Conservation (phyloP, 2,113 vertebrate genomes). For the Cebus imitator region DNA sequence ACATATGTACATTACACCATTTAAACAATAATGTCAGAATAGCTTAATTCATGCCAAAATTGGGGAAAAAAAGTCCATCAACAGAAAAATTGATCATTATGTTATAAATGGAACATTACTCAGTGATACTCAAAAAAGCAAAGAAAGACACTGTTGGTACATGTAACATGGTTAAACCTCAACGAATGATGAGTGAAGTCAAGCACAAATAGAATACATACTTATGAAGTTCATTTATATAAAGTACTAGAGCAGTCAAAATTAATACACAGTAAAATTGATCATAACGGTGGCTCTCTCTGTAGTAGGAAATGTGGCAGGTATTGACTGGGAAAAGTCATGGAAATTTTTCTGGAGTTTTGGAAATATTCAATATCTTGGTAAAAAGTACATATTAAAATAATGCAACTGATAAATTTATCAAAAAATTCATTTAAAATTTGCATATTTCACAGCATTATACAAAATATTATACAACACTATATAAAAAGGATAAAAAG, state of each 20-base stretch:
- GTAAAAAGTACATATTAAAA: background rate
- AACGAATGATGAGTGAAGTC: background rate
- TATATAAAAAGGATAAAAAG: background rate
- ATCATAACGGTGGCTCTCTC: background rate
- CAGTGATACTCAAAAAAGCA: background rate
- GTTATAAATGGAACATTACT: background rate
- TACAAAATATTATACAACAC: background rate
- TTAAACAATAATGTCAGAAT: background rate
- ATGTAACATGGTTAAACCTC: background rate
- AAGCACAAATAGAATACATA: background rate
- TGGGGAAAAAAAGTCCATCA: background rate
- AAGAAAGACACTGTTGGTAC: background rate
- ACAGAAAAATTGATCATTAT: background rate
- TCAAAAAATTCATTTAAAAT: background rate
- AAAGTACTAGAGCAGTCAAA: background rate
- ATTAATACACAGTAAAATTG: background rate
- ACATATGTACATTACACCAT: background rate
- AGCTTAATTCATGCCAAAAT: background rate
- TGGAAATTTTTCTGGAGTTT: background rate
- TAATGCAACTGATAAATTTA: background rate
- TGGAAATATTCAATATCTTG: background rate
- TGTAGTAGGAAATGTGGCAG: background rate
- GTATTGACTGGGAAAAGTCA: background rate
- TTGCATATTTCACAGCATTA: background rate
- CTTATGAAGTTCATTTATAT: background rate